These are phyloP conservation scores for Aspidoscelis tigris DNA, from an alignment of 2,113 vertebrate genomes.

Conservation along the genomic window DNA sequence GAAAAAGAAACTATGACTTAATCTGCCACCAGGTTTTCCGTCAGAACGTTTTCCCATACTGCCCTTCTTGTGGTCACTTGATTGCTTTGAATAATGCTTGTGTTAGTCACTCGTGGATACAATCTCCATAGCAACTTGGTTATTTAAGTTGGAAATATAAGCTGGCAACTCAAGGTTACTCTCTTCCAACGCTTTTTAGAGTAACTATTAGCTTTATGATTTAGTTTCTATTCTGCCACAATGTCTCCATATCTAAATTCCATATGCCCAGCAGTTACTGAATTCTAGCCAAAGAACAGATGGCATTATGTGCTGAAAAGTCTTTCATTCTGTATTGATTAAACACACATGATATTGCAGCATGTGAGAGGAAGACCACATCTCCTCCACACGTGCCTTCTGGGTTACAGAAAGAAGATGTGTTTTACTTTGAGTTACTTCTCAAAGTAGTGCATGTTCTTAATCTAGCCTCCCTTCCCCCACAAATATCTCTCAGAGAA, in stretches of 20 bases:
- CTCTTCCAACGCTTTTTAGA: not conserved
- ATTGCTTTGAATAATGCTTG: conserved; percentile 22
- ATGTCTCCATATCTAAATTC: conserved; percentile 7
- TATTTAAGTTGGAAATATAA: conserved; percentile 45
- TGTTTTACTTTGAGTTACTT: not conserved
- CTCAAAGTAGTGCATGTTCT: not conserved
- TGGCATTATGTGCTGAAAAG: not conserved
- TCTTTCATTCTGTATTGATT: not conserved
- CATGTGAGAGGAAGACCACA: not conserved
- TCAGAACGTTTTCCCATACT: conserved; percentile 7
- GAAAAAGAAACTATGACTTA: not conserved
- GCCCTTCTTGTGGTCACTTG: conserved; percentile 19
- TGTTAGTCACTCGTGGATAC: not conserved
- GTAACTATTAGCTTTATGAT: not conserved
- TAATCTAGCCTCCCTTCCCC: too few species aligned
- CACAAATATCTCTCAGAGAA: not conserved
- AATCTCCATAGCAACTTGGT: conserved; percentile 46
- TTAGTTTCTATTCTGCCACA: conserved; percentile 16
- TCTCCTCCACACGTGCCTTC: not conserved
- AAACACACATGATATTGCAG: not conserved
- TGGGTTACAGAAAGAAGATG: rapidly evolving
- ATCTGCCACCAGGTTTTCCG: not conserved
- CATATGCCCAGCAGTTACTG: not conserved
- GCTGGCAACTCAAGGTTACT: conserved; percentile 36
- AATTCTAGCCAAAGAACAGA: not conserved